Conservation (phyloP, 2,888 invertebrate genomes). For the Drosophila longiperda region DNA sequence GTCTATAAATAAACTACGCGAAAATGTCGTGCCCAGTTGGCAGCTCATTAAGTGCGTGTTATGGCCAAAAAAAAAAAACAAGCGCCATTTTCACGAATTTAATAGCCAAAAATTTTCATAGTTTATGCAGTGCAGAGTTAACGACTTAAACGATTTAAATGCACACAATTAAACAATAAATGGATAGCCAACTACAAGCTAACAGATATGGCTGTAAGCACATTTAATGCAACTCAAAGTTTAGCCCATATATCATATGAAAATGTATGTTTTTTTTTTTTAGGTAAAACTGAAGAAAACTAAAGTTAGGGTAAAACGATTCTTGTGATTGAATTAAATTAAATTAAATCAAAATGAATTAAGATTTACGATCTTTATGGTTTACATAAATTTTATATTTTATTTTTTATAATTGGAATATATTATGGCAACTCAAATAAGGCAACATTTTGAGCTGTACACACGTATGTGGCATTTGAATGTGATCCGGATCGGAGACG, state of each 20-base stretch:
- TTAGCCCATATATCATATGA: conserved; percentile 22
- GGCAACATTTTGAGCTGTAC: conserved; percentile 1
- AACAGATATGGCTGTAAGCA: conserved; percentile 8
- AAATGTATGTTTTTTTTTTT: conserved; percentile 1
- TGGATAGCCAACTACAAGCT: conserved; percentile 13
- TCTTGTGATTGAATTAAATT: background rate
- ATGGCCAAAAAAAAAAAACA: conserved; percentile 11
- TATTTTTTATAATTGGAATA: background rate
- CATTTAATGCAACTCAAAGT: conserved; percentile 23
- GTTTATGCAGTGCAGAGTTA: conserved; percentile 5
- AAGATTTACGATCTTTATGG: background rate
- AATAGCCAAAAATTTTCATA: conserved; percentile 23
- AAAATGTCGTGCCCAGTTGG: conserved; percentile 45
- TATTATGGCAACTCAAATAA: background rate
- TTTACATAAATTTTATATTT: background rate
- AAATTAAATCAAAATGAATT: background rate
- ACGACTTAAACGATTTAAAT: conserved; percentile 40
- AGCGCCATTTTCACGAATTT: conserved; percentile 25
- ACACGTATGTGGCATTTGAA: conserved; percentile 8
- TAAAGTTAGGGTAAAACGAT: no score
- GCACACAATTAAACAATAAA: conserved; percentile 18
- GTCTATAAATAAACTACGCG: conserved; percentile 47
- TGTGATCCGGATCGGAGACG: conserved; percentile 41
- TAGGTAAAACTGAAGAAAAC: background rate
- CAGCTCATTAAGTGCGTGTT: conserved; percentile 67